phyloP scores from a whole-genome alignment of 2,888 invertebrate genomes.

The Mycalesis mineus region DNA sequence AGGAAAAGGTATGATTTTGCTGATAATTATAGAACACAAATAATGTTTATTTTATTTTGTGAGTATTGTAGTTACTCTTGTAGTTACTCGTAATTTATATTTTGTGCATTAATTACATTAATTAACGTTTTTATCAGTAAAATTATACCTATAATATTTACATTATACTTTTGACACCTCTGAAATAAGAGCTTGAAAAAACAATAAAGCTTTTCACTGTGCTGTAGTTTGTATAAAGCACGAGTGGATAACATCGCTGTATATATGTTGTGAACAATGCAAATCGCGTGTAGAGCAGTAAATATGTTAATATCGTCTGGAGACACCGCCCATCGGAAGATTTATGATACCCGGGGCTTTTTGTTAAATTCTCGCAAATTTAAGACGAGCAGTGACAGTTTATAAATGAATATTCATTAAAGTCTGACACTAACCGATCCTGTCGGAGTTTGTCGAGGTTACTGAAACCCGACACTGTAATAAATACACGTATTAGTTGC shows the following conservation, averaged over 20 bases:
- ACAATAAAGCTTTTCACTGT: background rate
- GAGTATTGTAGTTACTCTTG: no score
- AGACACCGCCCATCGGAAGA: conserved; percentile 40
- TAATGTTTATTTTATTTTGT: no score
- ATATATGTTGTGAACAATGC: background rate
- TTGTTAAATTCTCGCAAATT: conserved; percentile 62
- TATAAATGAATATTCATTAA: conserved; percentile 62
- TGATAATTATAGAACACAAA: no score
- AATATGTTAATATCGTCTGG: conserved; percentile 21
- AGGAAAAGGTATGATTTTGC: no score
- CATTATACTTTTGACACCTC: no score
- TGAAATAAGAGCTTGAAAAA: background rate
- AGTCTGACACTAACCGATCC: conserved; percentile 24
- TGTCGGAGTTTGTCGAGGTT: background rate
- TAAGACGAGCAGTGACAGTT: conserved; percentile 57
- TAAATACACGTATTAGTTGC: background rate
- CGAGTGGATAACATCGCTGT: background rate
- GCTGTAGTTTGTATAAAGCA: background rate
- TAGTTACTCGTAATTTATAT: no score
- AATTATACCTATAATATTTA: no score
- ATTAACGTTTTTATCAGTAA: no score
- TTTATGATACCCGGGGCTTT: conserved; percentile 49
- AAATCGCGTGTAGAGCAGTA: background rate
- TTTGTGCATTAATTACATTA: no score
- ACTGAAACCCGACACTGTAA: conserved; percentile 4